Base-by-base conservation (phyloP, 2,797 vertebrate genomes). In the Myotis planiceps region DNA sequence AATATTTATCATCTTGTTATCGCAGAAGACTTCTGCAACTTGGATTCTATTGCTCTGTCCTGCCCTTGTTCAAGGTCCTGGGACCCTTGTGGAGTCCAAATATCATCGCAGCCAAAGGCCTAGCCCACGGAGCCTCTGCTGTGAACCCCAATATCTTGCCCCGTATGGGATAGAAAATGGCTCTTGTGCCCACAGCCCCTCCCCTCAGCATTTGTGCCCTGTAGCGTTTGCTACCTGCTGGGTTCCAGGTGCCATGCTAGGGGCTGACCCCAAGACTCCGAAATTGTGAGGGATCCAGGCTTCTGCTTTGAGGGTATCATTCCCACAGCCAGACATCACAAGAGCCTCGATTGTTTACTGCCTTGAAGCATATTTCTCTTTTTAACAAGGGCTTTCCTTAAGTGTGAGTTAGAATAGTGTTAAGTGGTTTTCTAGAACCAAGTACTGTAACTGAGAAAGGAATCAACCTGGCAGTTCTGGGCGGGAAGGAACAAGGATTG, bases 391-490 rank as follows among this genome's bases (percentile, higher is more conserved):
- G 12, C 42, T 91, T 90, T 87, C 79, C 83, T 85, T 78, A 85
- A 74, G 8, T 79, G 65, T 85, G 78, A 90, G 80, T 42, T 87
- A 89, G 7, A 92, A 78, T 34, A 89, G 69, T 14, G 0, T 42
- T 32, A 14, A 66, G 21, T 51, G 32, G 15, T 53, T 89, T 86
- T 95, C 92, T 92, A 79, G 66, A 95, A 83, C 18, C 42, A 65
- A 45, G 71, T 6, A 74, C 78, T 81, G 21, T 7, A 49, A 63
- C 72, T 63, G 34, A 95, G 81, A 79, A 87, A 87, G 83, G 34
- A 93, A 68, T 95, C 75, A 92, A 68, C 93, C 69, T 42, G 79
- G 8, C 42, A 23, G 2, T 87, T 83, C 80, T 94, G 32, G 42
- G 34, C 42, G 60, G 16, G 19, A 15, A 45, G 6, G 51, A 42